Evolutionary conservation across 2,797 vertebrate species (phyloP).

Genomic region (Graptemys geographica): DNA sequence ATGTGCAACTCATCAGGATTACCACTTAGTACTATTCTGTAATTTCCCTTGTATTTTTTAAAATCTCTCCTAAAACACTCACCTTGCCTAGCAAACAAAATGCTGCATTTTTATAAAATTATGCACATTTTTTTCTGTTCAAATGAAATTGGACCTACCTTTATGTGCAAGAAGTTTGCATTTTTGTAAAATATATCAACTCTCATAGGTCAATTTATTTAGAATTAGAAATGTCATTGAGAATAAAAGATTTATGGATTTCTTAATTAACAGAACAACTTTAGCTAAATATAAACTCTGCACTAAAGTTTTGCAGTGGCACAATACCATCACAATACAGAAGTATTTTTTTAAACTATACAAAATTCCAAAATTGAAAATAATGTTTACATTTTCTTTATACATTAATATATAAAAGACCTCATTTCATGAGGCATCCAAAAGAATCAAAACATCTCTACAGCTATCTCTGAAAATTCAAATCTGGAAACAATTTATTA

Average conservation of each 20-base stretch:
- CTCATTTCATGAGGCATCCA: slow-evolving; percentile 86
- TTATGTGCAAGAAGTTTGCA: slow-evolving; percentile 56
- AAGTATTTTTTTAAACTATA: slow-evolving; percentile 86
- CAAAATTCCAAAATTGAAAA: slow-evolving; percentile 88
- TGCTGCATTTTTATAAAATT: slow-evolving; percentile 9
- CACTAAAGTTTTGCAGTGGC: slow-evolving; percentile 82
- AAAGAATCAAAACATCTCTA: slow-evolving; percentile 84
- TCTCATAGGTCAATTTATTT: slow-evolving; percentile 84
- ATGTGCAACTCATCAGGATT: not conserved
- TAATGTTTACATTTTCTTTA: slow-evolving; percentile 85
- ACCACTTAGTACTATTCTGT: not conserved
- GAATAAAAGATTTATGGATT: slow-evolving; percentile 86
- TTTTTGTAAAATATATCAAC: slow-evolving; percentile 78
- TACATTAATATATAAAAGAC: slow-evolving; percentile 90
- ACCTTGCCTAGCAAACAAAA: not conserved
- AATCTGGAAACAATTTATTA: slow-evolving; percentile 82
- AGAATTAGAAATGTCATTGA: slow-evolving; percentile 81
- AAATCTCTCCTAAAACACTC: not conserved
- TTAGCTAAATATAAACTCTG: slow-evolving; percentile 87
- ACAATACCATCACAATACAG: slow-evolving; percentile 83
- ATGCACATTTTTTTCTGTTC: not conserved
- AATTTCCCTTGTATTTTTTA: not conserved
- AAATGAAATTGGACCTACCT: slow-evolving; percentile 36
- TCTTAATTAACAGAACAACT: slow-evolving; percentile 83
- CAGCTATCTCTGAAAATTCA: slow-evolving; percentile 82